Conservation (phyloP, 2,797 vertebrate species). For the Sebastes hubbsi region DNA sequence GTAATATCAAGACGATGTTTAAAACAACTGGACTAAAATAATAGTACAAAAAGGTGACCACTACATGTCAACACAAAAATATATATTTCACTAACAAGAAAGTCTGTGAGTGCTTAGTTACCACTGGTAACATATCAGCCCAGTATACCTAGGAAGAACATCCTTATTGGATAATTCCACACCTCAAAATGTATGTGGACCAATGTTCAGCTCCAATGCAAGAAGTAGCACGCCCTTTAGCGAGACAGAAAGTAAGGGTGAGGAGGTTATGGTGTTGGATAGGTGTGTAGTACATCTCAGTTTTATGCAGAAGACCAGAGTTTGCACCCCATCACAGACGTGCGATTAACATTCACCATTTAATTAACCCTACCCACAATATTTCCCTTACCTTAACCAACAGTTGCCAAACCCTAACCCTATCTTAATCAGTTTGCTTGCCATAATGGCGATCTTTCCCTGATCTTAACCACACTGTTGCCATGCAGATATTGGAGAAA, state of each 20-base stretch:
- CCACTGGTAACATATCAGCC: neutral
- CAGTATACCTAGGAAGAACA: neutral
- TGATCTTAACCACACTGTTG: neutral
- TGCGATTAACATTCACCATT: neutral
- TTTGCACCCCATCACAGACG: neutral
- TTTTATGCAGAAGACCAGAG: neutral
- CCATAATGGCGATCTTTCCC: neutral
- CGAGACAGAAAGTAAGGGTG: neutral
- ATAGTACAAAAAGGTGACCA: too few species aligned
- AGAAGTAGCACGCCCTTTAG: neutral
- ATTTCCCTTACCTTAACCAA: neutral
- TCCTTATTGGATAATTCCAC: neutral
- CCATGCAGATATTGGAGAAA: neutral
- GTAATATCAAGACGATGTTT: too few species aligned
- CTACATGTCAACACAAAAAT: too few species aligned
- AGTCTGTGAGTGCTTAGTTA: neutral
- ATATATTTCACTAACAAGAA: too few species aligned
- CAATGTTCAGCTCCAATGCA: neutral
- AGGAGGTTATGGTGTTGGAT: neutral
- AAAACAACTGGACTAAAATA: too few species aligned
- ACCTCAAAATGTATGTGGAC: neutral
- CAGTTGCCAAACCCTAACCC: neutral
- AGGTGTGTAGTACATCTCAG: neutral
- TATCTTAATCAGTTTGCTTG: neutral
- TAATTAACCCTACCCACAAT: neutral